Base-by-base conservation (phyloP, 2,888 invertebrate genomes). In the Rhyacophila evoluta region DNA sequence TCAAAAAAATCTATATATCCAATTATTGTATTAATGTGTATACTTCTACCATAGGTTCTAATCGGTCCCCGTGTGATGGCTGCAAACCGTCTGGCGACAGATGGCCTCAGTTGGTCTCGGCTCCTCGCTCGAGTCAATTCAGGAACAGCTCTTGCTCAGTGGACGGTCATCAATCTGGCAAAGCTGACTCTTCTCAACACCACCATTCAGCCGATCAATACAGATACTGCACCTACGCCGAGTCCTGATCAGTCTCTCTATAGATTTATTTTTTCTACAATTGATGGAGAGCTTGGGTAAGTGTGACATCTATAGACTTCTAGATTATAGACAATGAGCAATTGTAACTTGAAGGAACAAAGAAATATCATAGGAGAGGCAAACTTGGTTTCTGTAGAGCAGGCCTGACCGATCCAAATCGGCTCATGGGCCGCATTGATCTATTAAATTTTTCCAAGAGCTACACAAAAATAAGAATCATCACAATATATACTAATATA, bases 111-210 rank as follows among this genome's bases (percentile, higher is more conserved):
- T 2, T 98, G 97, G 97, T 92, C 93, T 0, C 89, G 91, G 55
- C 87, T 91, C 0, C 92, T 97, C 84, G 89, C 92, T 0, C 87
- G 88, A 5, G 93, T 91, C 85, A 95, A 95, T 88, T 95, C 95
- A 36, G 94, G 94, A 12, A 95, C 95, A 67, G 95, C 95, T 79
- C 94, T 94, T 86, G 95, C 96, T 85, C 96, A 97, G 85, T 98
- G 97, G 97, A 91, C 96, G 83, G 90, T 95, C 3, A 91, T 96
- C 0, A 95, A 96, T 86, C 93, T 93, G 84, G 92, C 92, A 72
- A 89, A 90, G 81, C 92, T 93, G 85, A 85, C 81, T 27, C 72
- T 74, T 1, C 82, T 87, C 2, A 84, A 86, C 77, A 80, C 84
- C 25, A 81, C 83, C 0, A 82, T 81, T 0, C 81, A 76, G 33